Conservation (phyloP, 2,113 vertebrate genomes). For the Galeopterus variegatus region DNA sequence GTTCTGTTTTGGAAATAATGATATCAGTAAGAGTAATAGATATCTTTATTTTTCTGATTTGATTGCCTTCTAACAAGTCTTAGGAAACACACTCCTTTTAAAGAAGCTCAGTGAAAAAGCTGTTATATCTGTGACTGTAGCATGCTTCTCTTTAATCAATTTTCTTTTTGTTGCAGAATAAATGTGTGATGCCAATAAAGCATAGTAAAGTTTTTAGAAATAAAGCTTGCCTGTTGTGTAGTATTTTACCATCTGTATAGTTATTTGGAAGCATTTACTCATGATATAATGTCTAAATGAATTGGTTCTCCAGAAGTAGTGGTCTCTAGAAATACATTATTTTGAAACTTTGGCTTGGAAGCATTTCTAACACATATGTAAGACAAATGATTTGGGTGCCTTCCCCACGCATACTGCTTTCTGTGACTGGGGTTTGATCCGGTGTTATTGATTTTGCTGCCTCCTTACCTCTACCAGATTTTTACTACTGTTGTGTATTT, state of each 20-base stretch:
- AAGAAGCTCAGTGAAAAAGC: constrained; percentile 21
- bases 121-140: neutral
- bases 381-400: neutral
- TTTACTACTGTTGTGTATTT: neutral
- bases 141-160: constrained; percentile 10
- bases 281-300: neutral
- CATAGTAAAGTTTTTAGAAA: constrained; percentile 30
- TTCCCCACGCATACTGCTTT: neutral
- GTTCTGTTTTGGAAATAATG: constrained; percentile 5
- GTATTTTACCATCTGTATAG: neutral
- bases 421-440: neutral
- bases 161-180: constrained; percentile 16
- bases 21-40: constrained; percentile 6
- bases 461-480: neutral
- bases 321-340: neutral
- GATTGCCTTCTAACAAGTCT: neutral
- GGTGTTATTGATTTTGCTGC: neutral
- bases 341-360: neutral
- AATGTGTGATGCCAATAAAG: constrained; percentile 38
- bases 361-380: neutral
- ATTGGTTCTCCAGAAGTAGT: constrained; percentile 26
- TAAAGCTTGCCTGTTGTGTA: neutral
- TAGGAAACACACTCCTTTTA: constrained; percentile 2
- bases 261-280: constrained; percentile 31
- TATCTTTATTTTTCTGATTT: constrained; percentile 46